Percentiles rank a stretch among this genome's conserved stretches.
Conservation (phyloP, 2,797 vertebrate species). For the Myotis findleyi region DNA sequence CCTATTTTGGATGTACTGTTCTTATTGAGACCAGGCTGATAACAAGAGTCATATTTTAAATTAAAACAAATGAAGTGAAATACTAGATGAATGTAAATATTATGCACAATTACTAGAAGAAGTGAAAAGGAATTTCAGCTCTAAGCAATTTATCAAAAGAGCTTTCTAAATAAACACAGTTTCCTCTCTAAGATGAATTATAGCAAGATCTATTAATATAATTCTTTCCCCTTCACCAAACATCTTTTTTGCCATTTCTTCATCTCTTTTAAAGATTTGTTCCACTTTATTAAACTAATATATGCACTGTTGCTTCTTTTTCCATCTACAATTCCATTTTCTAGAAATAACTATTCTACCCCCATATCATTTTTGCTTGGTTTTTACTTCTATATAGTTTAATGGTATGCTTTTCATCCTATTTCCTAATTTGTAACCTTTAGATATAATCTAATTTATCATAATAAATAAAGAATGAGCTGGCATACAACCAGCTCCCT, state of each 20-base stretch:
- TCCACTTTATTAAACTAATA: conserved; percentile 28
- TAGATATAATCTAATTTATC: conserved; percentile 5
- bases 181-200: neutral
- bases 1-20: neutral
- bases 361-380: conserved; percentile 5
- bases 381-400: neutral
- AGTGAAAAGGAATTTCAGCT: conserved; percentile 31
- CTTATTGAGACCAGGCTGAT: neutral
- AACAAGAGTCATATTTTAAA: neutral
- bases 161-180: conserved; percentile 31
- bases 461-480: neutral
- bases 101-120: neutral
- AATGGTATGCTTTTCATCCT: neutral
- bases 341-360: neutral
- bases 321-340: neutral
- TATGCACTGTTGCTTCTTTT: neutral
- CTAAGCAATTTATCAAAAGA: conserved; percentile 18
- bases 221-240: neutral
- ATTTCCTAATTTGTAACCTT: neutral
- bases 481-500: neutral
- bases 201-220: neutral
- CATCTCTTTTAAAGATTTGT: neutral
- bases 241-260: neutral
- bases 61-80: conserved; percentile 29
- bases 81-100: neutral